phyloP scores from a whole-genome alignment of 2,113 vertebrate genomes.

The Tachuris rubrigastra region DNA sequence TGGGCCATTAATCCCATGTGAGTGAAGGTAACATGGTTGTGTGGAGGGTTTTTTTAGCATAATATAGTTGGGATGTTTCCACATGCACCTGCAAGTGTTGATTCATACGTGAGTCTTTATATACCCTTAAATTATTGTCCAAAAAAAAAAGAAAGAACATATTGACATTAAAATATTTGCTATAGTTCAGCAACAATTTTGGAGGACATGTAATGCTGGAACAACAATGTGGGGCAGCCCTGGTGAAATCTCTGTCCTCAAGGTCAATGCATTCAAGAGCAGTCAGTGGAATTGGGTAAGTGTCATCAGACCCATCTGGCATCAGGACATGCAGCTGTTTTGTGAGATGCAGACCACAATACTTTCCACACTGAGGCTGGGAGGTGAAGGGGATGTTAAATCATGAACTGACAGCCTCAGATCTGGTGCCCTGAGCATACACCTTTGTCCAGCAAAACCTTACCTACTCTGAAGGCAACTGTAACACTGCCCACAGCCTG shows the following conservation, averaged over 20 bases:
- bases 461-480: background rate
- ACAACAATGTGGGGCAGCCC: background rate
- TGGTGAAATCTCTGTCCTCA: background rate
- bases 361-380: background rate
- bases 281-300: background rate
- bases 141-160: background rate
- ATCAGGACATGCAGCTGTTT: background rate
- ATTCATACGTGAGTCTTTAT: background rate
- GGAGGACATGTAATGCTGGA: background rate
- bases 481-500: accelerated
- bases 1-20: background rate
- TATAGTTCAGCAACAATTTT: background rate
- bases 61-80: background rate
- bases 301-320: background rate
- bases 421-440: background rate
- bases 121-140: background rate
- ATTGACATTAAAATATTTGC: background rate
- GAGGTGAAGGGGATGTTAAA: background rate
- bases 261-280: background rate
- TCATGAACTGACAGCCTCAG: background rate
- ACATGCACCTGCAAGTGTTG: background rate
- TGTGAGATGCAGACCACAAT: background rate
- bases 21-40: background rate
- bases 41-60: background rate
- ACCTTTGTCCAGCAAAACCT: background rate